Conservation (phyloP, 2,113 vertebrate species). For the pig (Sus scrofa) region T2T-Sscrofa CM000814.6:91906501-91907000, state of each 20-base stretch:
- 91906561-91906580: constrained; percentile 41
- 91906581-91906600: constrained; percentile 55
- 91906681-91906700: neutral
- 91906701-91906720: neutral
- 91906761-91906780: neutral
- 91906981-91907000: neutral
- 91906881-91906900: neutral
- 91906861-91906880: neutral
- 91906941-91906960: neutral
- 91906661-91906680: constrained; percentile 1
- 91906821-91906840: neutral
- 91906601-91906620: neutral
- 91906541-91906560: constrained; percentile 66
- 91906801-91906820: neutral
- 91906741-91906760: constrained; percentile 65
- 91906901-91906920: neutral
- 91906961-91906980: neutral
- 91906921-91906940: neutral
- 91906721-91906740: constrained; percentile 36
- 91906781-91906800: neutral
- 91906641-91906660: neutral
- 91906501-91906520: constrained; percentile 57
- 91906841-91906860: constrained; percentile 19
- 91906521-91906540: constrained; percentile 56
- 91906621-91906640: constrained; percentile 50